These are phyloP conservation scores for Clanis bilineata DNA, from an alignment of 2,888 invertebrate species.

Conservation along the genomic window DNA sequence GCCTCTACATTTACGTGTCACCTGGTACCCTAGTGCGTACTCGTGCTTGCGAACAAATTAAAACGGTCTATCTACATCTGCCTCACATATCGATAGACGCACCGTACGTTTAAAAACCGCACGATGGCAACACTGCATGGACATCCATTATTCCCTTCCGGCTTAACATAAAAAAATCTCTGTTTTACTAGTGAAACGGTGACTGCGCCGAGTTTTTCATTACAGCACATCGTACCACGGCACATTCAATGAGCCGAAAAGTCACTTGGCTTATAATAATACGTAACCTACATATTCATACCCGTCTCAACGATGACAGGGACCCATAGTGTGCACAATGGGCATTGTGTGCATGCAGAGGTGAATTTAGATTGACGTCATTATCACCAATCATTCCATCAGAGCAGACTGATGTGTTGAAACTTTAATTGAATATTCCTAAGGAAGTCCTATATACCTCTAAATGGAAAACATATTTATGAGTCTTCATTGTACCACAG, in stretches of 20 bases:
- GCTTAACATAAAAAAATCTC: conserved; percentile 5
- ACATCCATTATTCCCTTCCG: conserved; percentile 8
- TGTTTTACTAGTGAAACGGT: conserved; percentile 3
- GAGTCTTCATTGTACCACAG: no score
- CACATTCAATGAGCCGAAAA: conserved; percentile 40
- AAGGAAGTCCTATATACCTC: background rate
- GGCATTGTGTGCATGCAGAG: background rate
- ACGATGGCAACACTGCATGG: background rate
- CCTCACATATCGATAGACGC: background rate
- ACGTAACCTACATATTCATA: conserved; percentile 10
- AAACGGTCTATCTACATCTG: background rate
- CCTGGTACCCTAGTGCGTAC: conserved; percentile 64
- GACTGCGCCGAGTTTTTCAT: conserved; percentile 7
- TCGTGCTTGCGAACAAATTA: conserved; percentile 19
- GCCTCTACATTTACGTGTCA: conserved; percentile 63
- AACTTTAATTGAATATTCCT: background rate
- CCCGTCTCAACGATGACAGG: conserved; percentile 14
- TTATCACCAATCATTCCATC: conserved; percentile 2
- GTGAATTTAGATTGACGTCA: conserved; percentile 10
- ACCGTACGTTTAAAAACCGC: background rate
- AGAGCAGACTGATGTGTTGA: conserved; percentile 18
- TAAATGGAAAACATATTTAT: no score
- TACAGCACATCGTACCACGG: conserved; percentile 18
- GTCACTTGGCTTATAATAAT: conserved; percentile 22
- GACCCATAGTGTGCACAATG: conserved; percentile 3